Percentiles rank a stretch among this genome's conserved stretches.
Conservation (phyloP, 2,797 vertebrate genomes). For the Apodemus agrarius region DNA sequence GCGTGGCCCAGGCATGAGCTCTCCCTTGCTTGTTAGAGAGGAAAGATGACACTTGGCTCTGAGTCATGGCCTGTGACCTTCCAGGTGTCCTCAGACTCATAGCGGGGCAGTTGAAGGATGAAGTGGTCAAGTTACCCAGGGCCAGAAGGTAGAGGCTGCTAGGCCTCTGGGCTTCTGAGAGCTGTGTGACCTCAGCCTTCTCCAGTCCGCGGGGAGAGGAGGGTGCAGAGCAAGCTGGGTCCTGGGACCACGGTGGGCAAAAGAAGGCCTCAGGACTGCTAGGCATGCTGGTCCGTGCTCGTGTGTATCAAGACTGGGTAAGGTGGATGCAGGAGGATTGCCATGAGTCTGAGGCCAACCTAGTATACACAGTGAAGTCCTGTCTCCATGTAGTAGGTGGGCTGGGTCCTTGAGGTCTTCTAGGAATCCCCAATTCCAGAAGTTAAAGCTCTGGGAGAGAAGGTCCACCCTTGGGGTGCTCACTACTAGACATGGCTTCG, state of each 20-base stretch:
- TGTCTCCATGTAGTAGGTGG: background rate
- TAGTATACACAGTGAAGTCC: background rate
- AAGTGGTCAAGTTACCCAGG: fast-evolving
- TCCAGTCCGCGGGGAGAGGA: background rate
- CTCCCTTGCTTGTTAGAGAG: background rate
- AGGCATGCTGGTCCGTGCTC: background rate
- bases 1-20: background rate
- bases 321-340: background rate
- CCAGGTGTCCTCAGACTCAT: background rate
- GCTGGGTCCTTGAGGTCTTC: background rate
- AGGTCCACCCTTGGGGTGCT: fast-evolving
- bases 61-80: background rate
- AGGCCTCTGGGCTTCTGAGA: fast-evolving
- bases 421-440: background rate
- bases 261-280: background rate
- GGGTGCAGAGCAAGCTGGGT: background rate
- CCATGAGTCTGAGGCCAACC: background rate
- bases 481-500: fast-evolving
- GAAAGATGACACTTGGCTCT: background rate
- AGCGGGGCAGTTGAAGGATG: background rate
- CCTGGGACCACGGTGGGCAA: background rate
- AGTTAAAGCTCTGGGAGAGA: background rate
- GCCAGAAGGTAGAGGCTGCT: background rate
- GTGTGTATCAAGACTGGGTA: background rate
- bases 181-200: fast-evolving